phyloP scores from a whole-genome alignment of 2,888 invertebrate species.

The Netelia melanura region DNA sequence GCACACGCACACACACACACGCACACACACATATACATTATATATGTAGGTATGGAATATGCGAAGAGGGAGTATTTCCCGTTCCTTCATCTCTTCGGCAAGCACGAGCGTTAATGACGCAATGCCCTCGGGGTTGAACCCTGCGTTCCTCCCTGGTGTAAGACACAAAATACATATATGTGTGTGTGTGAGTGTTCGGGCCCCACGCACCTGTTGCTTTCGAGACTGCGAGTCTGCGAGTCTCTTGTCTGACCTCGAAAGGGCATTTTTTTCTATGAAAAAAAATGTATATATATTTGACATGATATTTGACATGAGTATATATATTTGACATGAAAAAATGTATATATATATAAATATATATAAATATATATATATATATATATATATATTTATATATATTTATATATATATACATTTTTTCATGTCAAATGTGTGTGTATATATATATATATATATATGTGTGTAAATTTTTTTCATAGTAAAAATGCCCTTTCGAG shows the following conservation, averaged over 20 bases:
- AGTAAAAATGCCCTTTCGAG: too few relatives aligned
- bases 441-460: too few relatives aligned
- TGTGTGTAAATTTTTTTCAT: too few relatives aligned
- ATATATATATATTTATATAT: too few relatives aligned
- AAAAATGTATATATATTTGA: too few relatives aligned
- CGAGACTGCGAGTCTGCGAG: slow-evolving; percentile 6
- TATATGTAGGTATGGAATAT: background rate
- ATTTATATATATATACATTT: too few relatives aligned
- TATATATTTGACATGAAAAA: too few relatives aligned
- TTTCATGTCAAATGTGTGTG: too few relatives aligned
- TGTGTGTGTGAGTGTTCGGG: background rate
- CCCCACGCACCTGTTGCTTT: slow-evolving; percentile 9
- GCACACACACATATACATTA: background rate
- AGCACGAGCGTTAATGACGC: slow-evolving; percentile 67
- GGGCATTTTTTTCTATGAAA: too few relatives aligned
- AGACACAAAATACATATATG: slow-evolving; percentile 37
- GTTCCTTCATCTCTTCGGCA: slow-evolving; percentile 18
- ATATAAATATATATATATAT: too few relatives aligned
- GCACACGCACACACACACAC: background rate
- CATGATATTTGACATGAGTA: too few relatives aligned
- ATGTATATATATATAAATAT: too few relatives aligned
- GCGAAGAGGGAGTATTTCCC: slow-evolving; percentile 40
- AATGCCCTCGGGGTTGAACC: slow-evolving; percentile 62
- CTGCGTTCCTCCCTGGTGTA: slow-evolving; percentile 43
- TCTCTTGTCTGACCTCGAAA: background rate